Evolutionary conservation across 2,113 vertebrate genomes (phyloP).

Genomic region (Corydoras sp.): DNA sequence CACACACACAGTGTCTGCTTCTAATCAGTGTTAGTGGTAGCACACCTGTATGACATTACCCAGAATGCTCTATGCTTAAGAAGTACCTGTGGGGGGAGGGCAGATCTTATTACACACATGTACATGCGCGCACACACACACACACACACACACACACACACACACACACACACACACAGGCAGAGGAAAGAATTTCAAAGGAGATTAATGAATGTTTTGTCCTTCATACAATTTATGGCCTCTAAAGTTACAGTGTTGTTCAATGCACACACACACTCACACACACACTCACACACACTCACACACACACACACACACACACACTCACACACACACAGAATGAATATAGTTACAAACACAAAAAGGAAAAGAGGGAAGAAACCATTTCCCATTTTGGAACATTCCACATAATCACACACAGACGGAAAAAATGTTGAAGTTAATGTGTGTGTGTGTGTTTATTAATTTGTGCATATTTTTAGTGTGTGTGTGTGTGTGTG

Average conservation of each 20-base stretch:
- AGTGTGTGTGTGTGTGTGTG: too few relatives aligned
- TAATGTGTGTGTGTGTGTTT: too few relatives aligned
- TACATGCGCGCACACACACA: too few relatives aligned
- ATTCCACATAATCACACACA: not conserved
- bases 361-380: constrained; percentile 5
- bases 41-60: constrained; percentile 39
- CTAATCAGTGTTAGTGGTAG: constrained; percentile 9
- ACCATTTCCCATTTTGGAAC: constrained; percentile 4
- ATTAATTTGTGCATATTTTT: too few relatives aligned
- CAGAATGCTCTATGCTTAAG: constrained; percentile 26
- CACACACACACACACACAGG: constrained; percentile 13
- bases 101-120: not conserved
- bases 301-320: not conserved
- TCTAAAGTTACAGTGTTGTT: constrained; percentile 1
- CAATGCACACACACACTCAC: not conserved
- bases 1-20: constrained; percentile 25
- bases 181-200: not conserved
- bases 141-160: too few relatives aligned
- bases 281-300: not conserved
- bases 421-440: too few relatives aligned
- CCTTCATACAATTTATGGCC: not conserved
- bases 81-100: constrained; percentile 12
- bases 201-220: constrained; percentile 8
- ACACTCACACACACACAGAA: not conserved
- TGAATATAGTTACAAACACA: constrained; percentile 7